phyloP scores from a whole-genome alignment of 2,888 invertebrate genomes.

The Galerucella pusilla region DNA sequence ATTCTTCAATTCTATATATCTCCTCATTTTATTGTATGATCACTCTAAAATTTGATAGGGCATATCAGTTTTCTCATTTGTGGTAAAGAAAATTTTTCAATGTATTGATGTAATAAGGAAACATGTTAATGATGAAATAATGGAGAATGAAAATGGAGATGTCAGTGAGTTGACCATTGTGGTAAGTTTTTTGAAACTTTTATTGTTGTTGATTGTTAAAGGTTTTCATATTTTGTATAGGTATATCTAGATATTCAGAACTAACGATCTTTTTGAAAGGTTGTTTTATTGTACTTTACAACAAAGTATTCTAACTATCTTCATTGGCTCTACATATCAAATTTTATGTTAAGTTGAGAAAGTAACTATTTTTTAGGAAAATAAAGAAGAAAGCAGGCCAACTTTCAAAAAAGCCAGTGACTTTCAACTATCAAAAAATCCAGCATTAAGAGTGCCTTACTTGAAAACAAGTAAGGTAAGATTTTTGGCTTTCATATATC shows the following conservation, averaged over 20 bases:
- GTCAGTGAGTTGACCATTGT: conserved; percentile 4
- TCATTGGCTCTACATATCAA: neutral
- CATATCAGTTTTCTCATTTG: conserved; percentile 2
- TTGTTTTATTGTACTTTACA: neutral
- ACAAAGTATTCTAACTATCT: conserved; percentile 4
- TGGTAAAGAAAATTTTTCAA: neutral
- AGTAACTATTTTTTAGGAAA: neutral
- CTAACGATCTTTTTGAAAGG: neutral
- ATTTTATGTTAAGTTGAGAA: neutral
- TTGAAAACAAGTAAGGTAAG: neutral
- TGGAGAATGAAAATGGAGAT: conserved; percentile 4
- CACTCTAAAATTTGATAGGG: neutral
- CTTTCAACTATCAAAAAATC: conserved; percentile 2
- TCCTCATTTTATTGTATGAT: neutral
- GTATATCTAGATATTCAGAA: neutral
- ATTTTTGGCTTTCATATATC: neutral
- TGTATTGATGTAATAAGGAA: neutral
- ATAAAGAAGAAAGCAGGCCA: conserved; percentile 2
- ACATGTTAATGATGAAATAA: neutral
- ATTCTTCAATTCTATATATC: neutral
- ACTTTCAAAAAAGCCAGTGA: neutral
- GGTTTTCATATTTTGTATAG: neutral
- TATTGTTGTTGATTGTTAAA: neutral
- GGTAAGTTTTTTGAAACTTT: conserved; percentile 4
- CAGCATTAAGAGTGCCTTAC: neutral